Conservation (phyloP, 2,113 vertebrate species). For the Gnathonemus longibarbis region DNA sequence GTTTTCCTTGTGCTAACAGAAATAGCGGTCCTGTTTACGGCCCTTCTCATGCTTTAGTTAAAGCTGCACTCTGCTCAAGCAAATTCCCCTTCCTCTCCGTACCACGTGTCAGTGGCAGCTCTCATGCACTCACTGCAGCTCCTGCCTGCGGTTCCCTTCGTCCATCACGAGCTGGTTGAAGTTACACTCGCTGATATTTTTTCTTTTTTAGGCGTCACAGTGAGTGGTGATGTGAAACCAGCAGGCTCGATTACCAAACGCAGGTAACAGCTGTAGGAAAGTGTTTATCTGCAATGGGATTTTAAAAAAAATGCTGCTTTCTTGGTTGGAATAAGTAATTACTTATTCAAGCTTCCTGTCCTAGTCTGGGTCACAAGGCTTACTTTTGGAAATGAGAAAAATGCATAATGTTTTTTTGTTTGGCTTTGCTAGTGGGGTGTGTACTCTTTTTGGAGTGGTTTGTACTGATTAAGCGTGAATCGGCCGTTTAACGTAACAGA, state of each 20-base stretch:
- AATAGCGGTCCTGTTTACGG: neutral
- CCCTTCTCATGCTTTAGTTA: neutral
- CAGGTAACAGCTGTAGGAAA: neutral
- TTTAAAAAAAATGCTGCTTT: neutral
- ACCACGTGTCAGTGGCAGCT: neutral
- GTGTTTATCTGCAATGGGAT: neutral
- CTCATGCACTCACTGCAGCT: neutral
- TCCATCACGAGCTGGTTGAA: neutral
- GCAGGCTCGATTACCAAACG: neutral
- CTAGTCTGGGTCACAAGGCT: neutral
- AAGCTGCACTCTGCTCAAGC: neutral
- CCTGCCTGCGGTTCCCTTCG: neutral
- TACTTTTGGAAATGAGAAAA: neutral
- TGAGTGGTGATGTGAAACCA: neutral
- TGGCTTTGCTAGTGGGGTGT: neutral
- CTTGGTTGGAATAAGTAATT: neutral
- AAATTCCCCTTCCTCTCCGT: neutral
- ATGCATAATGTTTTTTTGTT: neutral
- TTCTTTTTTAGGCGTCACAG: neutral
- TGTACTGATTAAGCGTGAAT: neutral
- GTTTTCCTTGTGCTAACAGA: neutral
- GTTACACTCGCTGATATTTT: neutral
- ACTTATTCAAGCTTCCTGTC: neutral
- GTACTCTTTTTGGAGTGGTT: neutral
- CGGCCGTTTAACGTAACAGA: neutral